Conservation (phyloP, 1,140 invertebrate species). For the Drosophila dunni region DNA sequence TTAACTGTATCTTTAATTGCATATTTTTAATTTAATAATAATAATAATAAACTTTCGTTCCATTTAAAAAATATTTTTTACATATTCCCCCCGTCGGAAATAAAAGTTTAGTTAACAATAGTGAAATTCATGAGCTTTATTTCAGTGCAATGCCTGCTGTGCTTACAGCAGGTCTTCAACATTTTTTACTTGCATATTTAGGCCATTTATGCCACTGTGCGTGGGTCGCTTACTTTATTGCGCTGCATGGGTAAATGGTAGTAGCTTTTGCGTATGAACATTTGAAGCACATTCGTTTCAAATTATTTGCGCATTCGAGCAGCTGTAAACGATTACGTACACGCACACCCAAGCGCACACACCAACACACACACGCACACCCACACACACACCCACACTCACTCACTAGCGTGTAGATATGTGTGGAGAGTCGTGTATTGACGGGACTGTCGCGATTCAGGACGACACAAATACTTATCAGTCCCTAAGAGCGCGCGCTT, state of each 20-base stretch:
- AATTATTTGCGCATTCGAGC: conserved; percentile 83
- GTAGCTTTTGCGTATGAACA: conserved; percentile 65
- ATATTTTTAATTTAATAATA: no score
- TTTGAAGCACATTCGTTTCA: conserved; percentile 75
- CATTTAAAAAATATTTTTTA: no score
- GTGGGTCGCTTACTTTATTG: conserved; percentile 35
- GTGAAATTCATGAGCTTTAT: no score
- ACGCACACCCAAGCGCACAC: conserved; percentile 23
- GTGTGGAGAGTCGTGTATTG: conserved; percentile 17
- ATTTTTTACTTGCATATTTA: neutral
- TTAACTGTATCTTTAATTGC: no score
- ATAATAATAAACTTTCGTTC: no score
- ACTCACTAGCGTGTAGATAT: no score
- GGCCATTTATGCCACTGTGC: conserved; percentile 22
- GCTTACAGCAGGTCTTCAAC: no score
- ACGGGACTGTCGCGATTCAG: conserved; percentile 49
- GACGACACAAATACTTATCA: conserved; percentile 69
- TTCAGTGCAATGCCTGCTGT: no score
- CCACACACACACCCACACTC: conserved; percentile 4
- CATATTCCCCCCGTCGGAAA: no score
- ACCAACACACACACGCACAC: conserved; percentile 25
- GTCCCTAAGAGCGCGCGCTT: conserved; percentile 32
- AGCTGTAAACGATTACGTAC: conserved; percentile 83
- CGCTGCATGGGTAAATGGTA: conserved; percentile 47
- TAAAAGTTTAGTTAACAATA: no score